phyloP scores from a whole-genome alignment of 2,888 invertebrate genomes.

The Caenorhabditis sp. region DNA sequence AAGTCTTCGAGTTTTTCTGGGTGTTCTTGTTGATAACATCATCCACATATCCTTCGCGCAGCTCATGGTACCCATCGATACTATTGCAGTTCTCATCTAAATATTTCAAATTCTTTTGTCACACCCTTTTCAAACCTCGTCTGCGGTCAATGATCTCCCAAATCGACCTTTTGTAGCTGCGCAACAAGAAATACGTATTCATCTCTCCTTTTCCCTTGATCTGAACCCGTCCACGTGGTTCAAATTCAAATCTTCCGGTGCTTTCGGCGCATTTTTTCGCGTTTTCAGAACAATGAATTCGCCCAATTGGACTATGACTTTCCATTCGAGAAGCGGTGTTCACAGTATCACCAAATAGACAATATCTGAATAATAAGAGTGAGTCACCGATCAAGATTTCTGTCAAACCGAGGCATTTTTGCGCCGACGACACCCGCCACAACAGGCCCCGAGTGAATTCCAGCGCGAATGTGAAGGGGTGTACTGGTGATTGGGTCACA shows the following conservation, averaged over 20 bases:
- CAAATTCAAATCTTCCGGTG: constrained; percentile 75
- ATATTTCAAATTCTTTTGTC: constrained; percentile 22
- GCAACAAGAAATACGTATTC: constrained; percentile 73
- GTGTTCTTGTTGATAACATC: constrained; percentile 55
- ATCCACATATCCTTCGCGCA: constrained; percentile 61
- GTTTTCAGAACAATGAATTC: constrained; percentile 71
- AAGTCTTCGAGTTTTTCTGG: constrained; percentile 59
- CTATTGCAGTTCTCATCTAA: constrained; percentile 73
- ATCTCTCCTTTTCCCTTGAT: constrained; percentile 76
- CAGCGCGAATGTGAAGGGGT: constrained; percentile 70
- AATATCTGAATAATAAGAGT: constrained; percentile 65
- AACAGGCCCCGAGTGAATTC: constrained; percentile 75
- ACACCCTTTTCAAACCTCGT: constrained; percentile 60
- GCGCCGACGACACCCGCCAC: constrained; percentile 76
- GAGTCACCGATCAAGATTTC: constrained; percentile 4
- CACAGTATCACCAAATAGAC: constrained; percentile 74
- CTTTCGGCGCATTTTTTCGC: constrained; percentile 68
- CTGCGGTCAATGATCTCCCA: constrained; percentile 75
- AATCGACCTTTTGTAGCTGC: constrained; percentile 73
- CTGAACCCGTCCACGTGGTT: constrained; percentile 68
- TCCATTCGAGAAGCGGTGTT: constrained; percentile 74
- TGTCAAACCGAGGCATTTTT: constrained; percentile 71
- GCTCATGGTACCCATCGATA: constrained; percentile 75
- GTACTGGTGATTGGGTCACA: constrained; percentile 69
- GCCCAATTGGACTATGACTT: constrained; percentile 69